Evolutionary conservation across 30 jellyfish, hydroid and myxozoan species (phyloP).

Genomic region (Rhopilema esculentum): DNA sequence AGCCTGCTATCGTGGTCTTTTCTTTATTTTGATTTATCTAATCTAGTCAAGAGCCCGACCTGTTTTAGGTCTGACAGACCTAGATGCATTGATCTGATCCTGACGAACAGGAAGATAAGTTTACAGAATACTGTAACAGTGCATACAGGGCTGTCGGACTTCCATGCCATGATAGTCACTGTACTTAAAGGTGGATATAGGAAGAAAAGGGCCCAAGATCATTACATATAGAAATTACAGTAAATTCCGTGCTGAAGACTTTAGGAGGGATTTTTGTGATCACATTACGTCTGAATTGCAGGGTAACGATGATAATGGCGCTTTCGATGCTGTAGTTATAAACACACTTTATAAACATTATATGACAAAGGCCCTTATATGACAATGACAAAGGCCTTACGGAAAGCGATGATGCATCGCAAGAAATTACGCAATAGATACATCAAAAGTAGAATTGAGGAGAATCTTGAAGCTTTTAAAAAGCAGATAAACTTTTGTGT

Average conservation of each 20-base stretch:
- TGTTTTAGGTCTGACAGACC: constrained; percentile 65
- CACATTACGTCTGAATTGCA: neutral
- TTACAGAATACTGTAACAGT: constrained; percentile 37
- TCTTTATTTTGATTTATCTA: neutral
- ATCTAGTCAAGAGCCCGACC: constrained; percentile 63
- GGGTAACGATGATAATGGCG: neutral
- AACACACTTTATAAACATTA: neutral
- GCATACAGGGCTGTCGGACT: constrained; percentile 25
- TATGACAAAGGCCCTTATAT: constrained; percentile 51
- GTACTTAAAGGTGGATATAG: constrained; percentile 14
- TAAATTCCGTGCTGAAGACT: neutral
- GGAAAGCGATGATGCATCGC: constrained; percentile 49
- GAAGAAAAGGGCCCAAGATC: constrained; percentile 8
- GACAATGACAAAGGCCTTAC: constrained; percentile 63
- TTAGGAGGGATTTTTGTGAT: too few relatives aligned
- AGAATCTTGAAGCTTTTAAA: constrained; percentile 18
- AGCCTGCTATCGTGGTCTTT: too few relatives aligned
- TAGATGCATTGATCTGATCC: constrained; percentile 56
- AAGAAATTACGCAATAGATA: constrained; percentile 30
- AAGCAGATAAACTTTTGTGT: constrained; percentile 21
- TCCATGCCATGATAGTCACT: constrained; percentile 3
- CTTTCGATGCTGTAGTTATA: neutral
- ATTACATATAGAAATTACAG: constrained; percentile 1
- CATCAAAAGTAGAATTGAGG: constrained; percentile 37
- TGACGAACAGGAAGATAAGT: constrained; percentile 45